phyloP scores from a whole-genome alignment of 1,140 invertebrate genomes.

The Pygmarrhopalites habei region DNA sequence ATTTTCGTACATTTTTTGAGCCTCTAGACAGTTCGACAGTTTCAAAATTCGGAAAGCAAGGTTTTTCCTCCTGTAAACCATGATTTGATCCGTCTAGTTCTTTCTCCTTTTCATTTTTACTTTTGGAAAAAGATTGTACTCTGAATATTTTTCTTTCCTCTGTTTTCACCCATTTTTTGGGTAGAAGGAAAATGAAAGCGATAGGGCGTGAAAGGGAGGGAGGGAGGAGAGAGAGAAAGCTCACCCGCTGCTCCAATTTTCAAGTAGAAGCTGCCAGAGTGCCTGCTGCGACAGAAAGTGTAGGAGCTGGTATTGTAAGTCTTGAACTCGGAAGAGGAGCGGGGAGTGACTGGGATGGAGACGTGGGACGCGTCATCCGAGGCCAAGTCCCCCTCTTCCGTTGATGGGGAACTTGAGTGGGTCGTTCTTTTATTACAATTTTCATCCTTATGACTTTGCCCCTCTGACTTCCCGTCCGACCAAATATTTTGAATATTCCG shows the following conservation, averaged over 20 bases:
- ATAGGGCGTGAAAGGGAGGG: background rate
- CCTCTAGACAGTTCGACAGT: too few species aligned
- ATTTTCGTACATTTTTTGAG: too few species aligned
- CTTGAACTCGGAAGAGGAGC: slow-evolving; percentile 40
- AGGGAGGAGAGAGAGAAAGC: slow-evolving; percentile 20
- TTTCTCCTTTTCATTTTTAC: too few species aligned
- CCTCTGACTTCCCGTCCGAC: slow-evolving; percentile 7
- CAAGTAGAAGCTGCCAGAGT: slow-evolving; percentile 63
- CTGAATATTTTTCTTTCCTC: too few species aligned
- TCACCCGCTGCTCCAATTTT: slow-evolving; percentile 64
- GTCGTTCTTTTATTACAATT: background rate
- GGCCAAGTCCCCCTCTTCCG: slow-evolving; percentile 25
- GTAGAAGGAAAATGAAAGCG: background rate
- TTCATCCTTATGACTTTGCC: slow-evolving; percentile 5
- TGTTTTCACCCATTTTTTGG: too few species aligned
- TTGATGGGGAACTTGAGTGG: slow-evolving; percentile 12
- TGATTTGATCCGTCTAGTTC: too few species aligned
- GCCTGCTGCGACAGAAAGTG: slow-evolving; percentile 56
- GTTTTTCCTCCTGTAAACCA: too few species aligned
- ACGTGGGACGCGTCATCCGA: slow-evolving; percentile 44
- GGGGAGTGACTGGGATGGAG: slow-evolving; percentile 42
- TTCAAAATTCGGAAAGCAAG: too few species aligned
- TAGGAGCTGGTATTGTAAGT: slow-evolving; percentile 47
- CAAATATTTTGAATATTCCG: slow-evolving; percentile 22
- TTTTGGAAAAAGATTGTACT: too few species aligned